Base-by-base conservation (phyloP, 2,113 vertebrate genomes). In the Kobus ellipsiprymnus region DNA sequence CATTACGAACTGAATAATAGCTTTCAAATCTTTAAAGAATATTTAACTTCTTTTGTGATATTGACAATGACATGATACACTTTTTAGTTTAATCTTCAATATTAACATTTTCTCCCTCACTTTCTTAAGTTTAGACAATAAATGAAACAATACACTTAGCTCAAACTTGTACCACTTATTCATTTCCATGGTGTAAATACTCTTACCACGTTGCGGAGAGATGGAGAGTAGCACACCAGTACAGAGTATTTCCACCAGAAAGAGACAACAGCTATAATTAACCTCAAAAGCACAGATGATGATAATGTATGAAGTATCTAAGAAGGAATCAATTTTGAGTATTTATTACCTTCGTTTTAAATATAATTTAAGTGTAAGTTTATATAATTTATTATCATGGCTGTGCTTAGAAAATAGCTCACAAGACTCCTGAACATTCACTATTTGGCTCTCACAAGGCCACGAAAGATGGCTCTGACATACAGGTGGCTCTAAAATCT, bases 371-470 rank as follows among this genome's bases (percentile, higher is more conserved):
- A 52, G 60, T 77, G 3, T 89, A 92, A 57, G 13, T 57, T 90
- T 60, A 86, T 21, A 88, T 82, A 62, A 88, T 88, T 94, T 91
- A 96, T 92, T 82, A 52, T 93, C 86, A 95, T 89, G 46, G n/a
- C 13, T 62, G 10, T 97, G 27, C 27, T 87, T 78, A 93, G 55
- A 29, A 89, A 94, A 21, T 48, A 97, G 40, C 33, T 95, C 77
- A 87, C 19, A 71, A 89, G 96, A 87, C 59, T 93, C 64, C 11
- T 90, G 19, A 82, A 91, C 54, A 86, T 85, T 55, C 93, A 96
- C 52, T 30, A 84, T 84, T 80, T 87, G 30, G 40, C 54, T 90
- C 57, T 84, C 29, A 1, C 50, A 11, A 96, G 33, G 83, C 27
- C n/a, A 67, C 14, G 3, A 77, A 44, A 94, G 27, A 5, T 81